Conservation (phyloP, 2,113 vertebrate species). For the Ceratotherium simum region DNA sequence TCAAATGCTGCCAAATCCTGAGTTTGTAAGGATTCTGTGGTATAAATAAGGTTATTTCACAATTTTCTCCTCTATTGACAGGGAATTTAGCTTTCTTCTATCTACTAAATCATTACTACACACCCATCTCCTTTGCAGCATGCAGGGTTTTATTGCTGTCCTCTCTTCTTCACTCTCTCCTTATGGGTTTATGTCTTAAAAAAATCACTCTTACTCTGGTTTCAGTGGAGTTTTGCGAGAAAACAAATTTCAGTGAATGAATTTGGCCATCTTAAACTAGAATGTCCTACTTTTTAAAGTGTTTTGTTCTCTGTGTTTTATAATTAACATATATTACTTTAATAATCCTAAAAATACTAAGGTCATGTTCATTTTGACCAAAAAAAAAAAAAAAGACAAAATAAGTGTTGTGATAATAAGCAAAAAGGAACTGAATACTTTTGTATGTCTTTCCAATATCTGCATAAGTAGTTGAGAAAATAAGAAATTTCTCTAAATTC, state of each 20-base stretch:
- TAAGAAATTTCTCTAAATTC: neutral
- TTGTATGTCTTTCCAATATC: neutral
- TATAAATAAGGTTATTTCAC: neutral
- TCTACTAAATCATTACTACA: neutral
- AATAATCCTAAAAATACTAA: slow-evolving; percentile 3
- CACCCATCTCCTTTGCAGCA: neutral
- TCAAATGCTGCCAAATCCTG: neutral
- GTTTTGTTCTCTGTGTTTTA: neutral
- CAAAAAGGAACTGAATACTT: neutral
- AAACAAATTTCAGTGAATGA: neutral
- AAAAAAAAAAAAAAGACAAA: neutral
- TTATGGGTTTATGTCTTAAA: neutral
- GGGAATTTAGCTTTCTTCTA: neutral
- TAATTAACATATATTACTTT: neutral
- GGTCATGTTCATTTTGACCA: neutral
- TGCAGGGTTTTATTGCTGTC: neutral
- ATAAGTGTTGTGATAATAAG: neutral
- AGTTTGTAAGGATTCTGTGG: neutral
- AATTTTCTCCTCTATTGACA: neutral
- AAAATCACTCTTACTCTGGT: neutral
- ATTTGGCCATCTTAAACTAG: neutral
- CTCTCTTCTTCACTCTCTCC: neutral
- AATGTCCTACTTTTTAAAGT: neutral
- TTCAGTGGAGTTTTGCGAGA: neutral
- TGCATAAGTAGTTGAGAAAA: neutral